Percentiles rank a stretch among this genome's conserved stretches.
phyloP scores from a whole-genome alignment of 2,113 vertebrate genomes.

The Orthonyx spaldingii region DNA sequence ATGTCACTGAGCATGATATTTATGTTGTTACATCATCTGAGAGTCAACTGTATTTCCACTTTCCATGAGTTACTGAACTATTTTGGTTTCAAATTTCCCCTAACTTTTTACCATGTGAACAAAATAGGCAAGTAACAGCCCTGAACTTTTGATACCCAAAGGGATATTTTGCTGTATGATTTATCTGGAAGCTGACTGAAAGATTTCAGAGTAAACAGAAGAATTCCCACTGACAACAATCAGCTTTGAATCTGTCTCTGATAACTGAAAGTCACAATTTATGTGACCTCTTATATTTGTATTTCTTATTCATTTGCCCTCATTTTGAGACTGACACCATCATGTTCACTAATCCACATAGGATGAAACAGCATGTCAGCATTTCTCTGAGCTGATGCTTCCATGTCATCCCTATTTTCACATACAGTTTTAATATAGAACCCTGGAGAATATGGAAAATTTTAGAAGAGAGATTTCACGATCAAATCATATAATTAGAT shows the following conservation, averaged over 20 bases:
- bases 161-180: not conserved
- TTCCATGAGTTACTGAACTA: conserved; percentile 6
- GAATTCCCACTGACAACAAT: not conserved
- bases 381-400: not conserved
- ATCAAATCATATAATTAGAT: not conserved
- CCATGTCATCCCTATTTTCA: not conserved
- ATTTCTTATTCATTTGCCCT: not conserved
- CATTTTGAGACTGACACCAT: not conserved
- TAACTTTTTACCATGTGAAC: not conserved
- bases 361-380: not conserved
- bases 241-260: not conserved
- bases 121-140: not conserved
- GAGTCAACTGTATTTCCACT: conserved; percentile 28
- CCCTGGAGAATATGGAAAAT: not conserved
- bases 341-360: not conserved
- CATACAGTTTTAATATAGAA: not conserved
- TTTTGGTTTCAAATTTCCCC: conserved; percentile 19
- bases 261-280: not conserved
- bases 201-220: not conserved
- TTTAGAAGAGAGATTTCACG: not conserved
- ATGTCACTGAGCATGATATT: conserved; percentile 27
- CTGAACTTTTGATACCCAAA: not conserved
- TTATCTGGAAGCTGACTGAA: not conserved
- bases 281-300: not conserved
- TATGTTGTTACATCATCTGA: conserved; percentile 55